Percentiles rank a stretch among this genome's conserved stretches.
phyloP scores from a whole-genome alignment of 2,113 vertebrate species.

The Atherinomorus stipes region DNA sequence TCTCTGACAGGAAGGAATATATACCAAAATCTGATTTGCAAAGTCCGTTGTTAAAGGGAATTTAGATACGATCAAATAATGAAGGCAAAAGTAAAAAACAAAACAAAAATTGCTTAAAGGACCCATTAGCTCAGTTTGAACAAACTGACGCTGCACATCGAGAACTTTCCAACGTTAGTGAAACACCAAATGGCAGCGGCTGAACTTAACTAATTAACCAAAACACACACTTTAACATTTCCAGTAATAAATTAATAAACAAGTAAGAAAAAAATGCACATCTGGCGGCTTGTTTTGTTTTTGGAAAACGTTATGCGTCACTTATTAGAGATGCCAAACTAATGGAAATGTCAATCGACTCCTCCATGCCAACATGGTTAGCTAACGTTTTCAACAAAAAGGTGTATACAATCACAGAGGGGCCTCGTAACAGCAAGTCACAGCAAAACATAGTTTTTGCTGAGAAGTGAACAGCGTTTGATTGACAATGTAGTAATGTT shows the following conservation, averaged over 20 bases:
- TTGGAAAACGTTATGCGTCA: background rate
- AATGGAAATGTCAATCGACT: slow-evolving; percentile 10
- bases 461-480: background rate
- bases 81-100: background rate
- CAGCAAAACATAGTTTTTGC: background rate
- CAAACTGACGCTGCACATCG: background rate
- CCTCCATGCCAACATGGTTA: background rate
- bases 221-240: background rate
- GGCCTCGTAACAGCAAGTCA: background rate
- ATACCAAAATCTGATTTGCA: background rate
- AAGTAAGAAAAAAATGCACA: background rate
- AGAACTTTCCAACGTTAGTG: slow-evolving; percentile 66
- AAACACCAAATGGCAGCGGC: background rate
- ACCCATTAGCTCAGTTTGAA: background rate
- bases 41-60: background rate
- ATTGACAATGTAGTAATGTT: background rate
- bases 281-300: background rate
- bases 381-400: background rate
- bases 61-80: background rate
- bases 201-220: background rate
- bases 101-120: rapidly evolving
- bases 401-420: slow-evolving; percentile 18
- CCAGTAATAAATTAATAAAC: too few relatives aligned
- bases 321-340: slow-evolving; percentile 4
- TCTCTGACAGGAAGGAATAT: background rate